phyloP scores from a whole-genome alignment of 1,140 invertebrate genomes.

The Lasaia peninsularis region DNA sequence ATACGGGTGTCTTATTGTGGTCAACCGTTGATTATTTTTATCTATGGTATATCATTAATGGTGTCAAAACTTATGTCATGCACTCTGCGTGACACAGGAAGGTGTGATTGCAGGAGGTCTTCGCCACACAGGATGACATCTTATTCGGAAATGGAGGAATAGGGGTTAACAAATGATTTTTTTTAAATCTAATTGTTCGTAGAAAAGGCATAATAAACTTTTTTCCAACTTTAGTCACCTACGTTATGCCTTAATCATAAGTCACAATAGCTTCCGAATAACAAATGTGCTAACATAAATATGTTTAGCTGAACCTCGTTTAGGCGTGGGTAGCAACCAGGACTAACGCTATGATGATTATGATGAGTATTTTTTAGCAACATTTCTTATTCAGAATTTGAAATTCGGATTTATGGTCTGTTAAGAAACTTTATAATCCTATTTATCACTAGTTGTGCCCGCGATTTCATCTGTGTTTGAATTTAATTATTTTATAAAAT shows the following conservation, averaged over 20 bases:
- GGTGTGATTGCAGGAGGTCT: constrained; percentile 52
- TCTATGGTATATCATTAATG: constrained; percentile 62
- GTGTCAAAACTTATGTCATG: constrained; percentile 72
- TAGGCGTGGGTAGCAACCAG: no score
- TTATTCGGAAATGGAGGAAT: constrained; percentile 54
- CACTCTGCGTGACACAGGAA: constrained; percentile 68
- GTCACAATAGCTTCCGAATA: background rate
- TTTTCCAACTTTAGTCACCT: background rate
- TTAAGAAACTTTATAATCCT: no score
- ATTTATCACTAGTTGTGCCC: no score
- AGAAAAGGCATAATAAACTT: background rate
- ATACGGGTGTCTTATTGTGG: constrained; percentile 43
- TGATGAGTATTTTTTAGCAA: no score
- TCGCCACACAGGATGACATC: constrained; percentile 65
- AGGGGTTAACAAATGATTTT: constrained; percentile 53
- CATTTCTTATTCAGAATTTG: no score
- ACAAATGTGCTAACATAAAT: no score
- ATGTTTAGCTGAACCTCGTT: no score
- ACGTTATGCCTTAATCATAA: background rate
- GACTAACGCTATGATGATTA: no score
- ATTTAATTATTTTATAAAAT: no score
- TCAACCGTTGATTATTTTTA: constrained; percentile 71
- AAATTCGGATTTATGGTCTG: no score
- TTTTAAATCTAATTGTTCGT: constrained; percentile 31
- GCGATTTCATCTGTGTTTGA: no score